A percentile compares a stretch with the other conserved stretches of the same genome.
These are phyloP conservation scores for Argyresthia albistria DNA, from an alignment of 2,888 invertebrate genomes.

Conservation along the genomic window DNA sequence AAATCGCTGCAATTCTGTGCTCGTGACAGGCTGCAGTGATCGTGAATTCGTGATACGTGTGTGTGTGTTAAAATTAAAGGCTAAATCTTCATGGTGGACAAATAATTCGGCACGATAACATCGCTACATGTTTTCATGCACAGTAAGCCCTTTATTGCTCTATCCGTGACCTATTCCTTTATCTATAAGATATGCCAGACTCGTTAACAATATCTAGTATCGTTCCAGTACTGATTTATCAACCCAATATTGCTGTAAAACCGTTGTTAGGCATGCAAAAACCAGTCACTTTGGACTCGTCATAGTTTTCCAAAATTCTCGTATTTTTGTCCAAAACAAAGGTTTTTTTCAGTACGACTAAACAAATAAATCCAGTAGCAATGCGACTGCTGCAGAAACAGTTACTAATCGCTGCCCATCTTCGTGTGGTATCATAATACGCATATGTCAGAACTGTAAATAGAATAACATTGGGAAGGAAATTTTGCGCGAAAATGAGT, in stretches of 20 bases:
- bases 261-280: neutral
- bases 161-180: conserved; percentile 9
- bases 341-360: neutral
- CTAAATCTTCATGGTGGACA: conserved; percentile 26
- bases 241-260: neutral
- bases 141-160: conserved; percentile 40
- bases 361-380: too few relatives aligned
- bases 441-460: too few relatives aligned
- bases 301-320: neutral
- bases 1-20: conserved; percentile 21
- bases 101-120: conserved; percentile 22
- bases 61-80: conserved; percentile 21
- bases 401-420: too few relatives aligned
- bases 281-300: neutral
- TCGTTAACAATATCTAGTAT: neutral
- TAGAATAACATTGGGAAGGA: too few relatives aligned
- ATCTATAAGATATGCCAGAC: conserved; percentile 6
- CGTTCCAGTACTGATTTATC: neutral
- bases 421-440: too few relatives aligned
- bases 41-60: conserved; percentile 15
- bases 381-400: too few relatives aligned
- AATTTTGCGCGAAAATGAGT: too few relatives aligned
- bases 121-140: conserved; percentile 48
- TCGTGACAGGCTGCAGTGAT: conserved; percentile 33
- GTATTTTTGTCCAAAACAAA: neutral